phyloP scores from a whole-genome alignment of 2,888 invertebrate genomes.

The Leptarthrus brevirostris region DNA sequence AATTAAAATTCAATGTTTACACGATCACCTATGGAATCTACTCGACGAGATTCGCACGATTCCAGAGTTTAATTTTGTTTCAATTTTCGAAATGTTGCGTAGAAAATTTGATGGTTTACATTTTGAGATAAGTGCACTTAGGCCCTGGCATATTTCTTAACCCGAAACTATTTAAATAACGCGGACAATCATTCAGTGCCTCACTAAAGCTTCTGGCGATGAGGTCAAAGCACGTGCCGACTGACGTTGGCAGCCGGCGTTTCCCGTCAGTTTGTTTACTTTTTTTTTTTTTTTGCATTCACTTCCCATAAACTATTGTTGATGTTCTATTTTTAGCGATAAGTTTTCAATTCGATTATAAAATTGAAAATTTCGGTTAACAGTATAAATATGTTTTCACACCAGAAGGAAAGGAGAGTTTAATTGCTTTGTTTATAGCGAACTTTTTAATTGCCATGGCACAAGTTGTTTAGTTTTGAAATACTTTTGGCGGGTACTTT shows the following conservation, averaged over 20 bases:
- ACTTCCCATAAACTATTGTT: conserved; percentile 38
- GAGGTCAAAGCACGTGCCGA: conserved; percentile 29
- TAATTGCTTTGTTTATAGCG: conserved; percentile 2
- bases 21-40: too few relatives aligned
- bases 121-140: too few relatives aligned
- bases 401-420: background rate
- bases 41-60: too few relatives aligned
- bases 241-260: conserved; percentile 6
- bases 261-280: conserved; percentile 11
- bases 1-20: too few relatives aligned
- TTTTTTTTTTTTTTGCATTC: background rate
- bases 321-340: conserved; percentile 14
- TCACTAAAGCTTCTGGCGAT: conserved; percentile 13
- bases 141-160: background rate
- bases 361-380: conserved; percentile 10
- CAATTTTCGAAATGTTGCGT: too few relatives aligned
- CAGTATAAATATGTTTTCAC: background rate
- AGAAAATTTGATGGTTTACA: too few relatives aligned
- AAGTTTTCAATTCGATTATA: conserved; percentile 21
- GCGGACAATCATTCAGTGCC: background rate
- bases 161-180: conserved; percentile 8
- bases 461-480: conserved; percentile 22
- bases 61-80: too few relatives aligned
- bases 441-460: background rate
- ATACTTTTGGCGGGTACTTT: conserved; percentile 11